phyloP scores from a whole-genome alignment of 2,797 vertebrate genomes.

The Sebastes kiyomatsui region DNA sequence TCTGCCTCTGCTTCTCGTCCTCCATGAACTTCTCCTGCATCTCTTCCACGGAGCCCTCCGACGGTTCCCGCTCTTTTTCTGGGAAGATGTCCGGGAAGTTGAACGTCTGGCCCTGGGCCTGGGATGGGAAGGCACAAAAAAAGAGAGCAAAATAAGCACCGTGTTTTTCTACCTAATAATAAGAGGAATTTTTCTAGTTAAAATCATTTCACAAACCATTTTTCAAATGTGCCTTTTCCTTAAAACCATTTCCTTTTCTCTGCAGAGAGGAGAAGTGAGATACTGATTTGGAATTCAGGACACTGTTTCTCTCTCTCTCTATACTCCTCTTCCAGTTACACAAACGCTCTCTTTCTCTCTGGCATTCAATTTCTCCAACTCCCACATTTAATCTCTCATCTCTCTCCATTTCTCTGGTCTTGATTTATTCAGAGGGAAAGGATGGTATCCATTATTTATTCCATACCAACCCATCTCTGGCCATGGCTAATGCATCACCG shows the following conservation, averaged over 20 bases:
- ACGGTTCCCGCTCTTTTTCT: slow-evolving; percentile 73
- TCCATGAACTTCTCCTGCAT: slow-evolving; percentile 85
- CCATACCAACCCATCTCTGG: slow-evolving; percentile 74
- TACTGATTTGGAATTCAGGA: slow-evolving; percentile 50
- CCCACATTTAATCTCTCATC: slow-evolving; percentile 71
- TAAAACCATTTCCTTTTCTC: background rate
- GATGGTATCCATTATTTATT: slow-evolving; percentile 83
- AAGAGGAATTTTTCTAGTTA: background rate
- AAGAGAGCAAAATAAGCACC: background rate
- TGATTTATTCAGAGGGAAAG: slow-evolving; percentile 81
- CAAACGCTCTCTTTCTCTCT: slow-evolving; percentile 55
- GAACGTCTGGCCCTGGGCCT: slow-evolving; percentile 92
- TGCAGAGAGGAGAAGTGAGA: slow-evolving; percentile 6
- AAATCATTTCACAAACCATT: background rate
- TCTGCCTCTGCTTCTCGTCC: slow-evolving; percentile 84
- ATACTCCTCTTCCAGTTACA: slow-evolving; percentile 51
- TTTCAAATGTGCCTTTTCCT: background rate
- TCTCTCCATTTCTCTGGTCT: slow-evolving; percentile 75
- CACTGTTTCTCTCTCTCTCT: slow-evolving; percentile 29
- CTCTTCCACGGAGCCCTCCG: slow-evolving; percentile 80
- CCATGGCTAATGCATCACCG: slow-evolving; percentile 74
- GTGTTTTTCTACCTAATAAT: background rate
- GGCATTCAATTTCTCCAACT: slow-evolving; percentile 66
- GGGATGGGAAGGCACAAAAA: slow-evolving; percentile 15
- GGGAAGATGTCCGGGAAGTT: slow-evolving; percentile 94